Evolutionary conservation across 2,113 vertebrate genomes (phyloP).

Genomic region (Ceyx margarethae): DNA sequence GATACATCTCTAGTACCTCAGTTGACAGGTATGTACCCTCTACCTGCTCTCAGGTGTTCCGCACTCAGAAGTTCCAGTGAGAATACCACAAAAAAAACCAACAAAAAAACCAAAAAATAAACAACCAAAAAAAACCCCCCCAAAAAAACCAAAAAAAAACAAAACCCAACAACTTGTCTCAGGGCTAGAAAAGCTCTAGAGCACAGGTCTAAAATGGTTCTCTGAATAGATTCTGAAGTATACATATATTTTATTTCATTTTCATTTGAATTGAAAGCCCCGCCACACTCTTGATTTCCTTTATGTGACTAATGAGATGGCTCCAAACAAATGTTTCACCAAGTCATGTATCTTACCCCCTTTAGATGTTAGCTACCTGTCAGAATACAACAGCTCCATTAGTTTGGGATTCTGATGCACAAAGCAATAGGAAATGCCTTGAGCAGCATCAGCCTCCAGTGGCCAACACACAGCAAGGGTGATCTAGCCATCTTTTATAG

Average conservation of each 20-base stretch:
- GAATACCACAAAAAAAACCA: neutral
- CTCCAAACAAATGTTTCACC: neutral
- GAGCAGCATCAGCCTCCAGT: neutral
- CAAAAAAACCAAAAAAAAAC: no score
- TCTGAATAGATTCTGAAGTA: neutral
- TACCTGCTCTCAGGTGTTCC: neutral
- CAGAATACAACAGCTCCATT: conserved; percentile 5
- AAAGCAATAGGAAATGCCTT: neutral
- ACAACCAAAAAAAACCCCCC: no score
- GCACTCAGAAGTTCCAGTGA: neutral
- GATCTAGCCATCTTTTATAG: neutral
- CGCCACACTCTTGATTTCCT: neutral
- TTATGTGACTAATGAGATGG: neutral
- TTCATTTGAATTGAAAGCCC: neutral
- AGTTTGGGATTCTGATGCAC: neutral
- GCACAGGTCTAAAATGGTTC: neutral
- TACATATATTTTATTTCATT: neutral
- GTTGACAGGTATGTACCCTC: neutral
- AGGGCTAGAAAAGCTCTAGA: neutral
- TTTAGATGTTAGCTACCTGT: neutral
- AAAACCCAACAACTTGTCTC: neutral
- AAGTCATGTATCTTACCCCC: neutral
- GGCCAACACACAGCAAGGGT: neutral
- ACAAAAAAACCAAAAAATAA: no score
- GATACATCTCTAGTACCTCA: neutral